phyloP scores from a whole-genome alignment of 2,113 vertebrate species.

The Phoenicopterus ruber region DNA sequence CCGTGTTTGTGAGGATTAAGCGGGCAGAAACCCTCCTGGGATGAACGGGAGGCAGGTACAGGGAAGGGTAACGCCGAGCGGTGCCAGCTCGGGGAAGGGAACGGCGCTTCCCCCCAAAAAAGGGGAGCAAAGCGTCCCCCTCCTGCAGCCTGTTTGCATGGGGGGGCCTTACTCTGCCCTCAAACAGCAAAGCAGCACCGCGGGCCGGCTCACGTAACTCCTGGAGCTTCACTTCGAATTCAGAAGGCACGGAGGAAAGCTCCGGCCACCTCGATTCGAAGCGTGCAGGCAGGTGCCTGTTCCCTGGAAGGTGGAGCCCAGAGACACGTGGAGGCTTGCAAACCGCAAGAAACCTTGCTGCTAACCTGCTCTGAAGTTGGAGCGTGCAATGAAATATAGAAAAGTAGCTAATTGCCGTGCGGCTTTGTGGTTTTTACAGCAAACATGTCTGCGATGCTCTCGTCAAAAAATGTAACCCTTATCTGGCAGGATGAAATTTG shows the following conservation, averaged over 20 bases:
- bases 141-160: not conserved
- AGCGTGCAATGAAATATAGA: not conserved
- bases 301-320: not conserved
- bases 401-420: not conserved
- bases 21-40: not conserved
- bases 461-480: not conserved
- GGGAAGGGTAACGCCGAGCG: not conserved
- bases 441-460: not conserved
- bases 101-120: fast-evolving
- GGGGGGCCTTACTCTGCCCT: not conserved
- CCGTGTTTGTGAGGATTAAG: not conserved
- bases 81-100: not conserved
- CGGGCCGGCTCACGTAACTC: not conserved
- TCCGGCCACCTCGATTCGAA: not conserved
- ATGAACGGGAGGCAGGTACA: not conserved
- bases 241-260: not conserved
- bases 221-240: not conserved
- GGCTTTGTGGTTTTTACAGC: not conserved
- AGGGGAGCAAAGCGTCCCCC: not conserved
- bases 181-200: not conserved
- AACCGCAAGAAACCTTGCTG: not conserved
- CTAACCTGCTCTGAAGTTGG: not conserved
- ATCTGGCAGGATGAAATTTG: not conserved
- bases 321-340: not conserved
- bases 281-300: not conserved